A percentile compares a stretch with the other conserved stretches of the same genome.
Evolutionary conservation across 2,888 invertebrate genomes (phyloP).

Genomic region (Acrobasis repandana): DNA sequence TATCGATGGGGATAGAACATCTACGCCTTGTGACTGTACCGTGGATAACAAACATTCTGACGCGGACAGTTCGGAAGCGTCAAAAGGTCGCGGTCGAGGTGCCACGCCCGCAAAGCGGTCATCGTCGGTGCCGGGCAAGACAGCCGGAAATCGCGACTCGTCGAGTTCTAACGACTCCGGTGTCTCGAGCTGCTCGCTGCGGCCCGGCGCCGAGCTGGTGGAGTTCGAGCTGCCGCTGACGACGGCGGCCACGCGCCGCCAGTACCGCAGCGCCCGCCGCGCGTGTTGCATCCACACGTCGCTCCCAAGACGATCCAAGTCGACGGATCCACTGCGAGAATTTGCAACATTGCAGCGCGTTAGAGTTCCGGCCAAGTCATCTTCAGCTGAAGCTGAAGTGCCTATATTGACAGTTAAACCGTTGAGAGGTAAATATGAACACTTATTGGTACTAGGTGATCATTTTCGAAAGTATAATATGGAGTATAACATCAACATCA

Average conservation of each 20-base stretch:
- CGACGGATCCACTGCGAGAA: slow-evolving; percentile 85
- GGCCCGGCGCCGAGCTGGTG: slow-evolving; percentile 73
- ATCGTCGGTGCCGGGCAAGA: slow-evolving; percentile 85
- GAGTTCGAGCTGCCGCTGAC: slow-evolving; percentile 85
- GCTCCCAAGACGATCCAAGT: slow-evolving; percentile 86
- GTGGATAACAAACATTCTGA: slow-evolving; percentile 61
- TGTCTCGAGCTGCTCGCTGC: slow-evolving; percentile 86
- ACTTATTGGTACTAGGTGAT: neutral
- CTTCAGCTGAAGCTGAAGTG: slow-evolving; percentile 90
- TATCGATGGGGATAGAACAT: slow-evolving; percentile 50
- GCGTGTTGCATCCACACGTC: slow-evolving; percentile 65
- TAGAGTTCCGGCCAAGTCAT: slow-evolving; percentile 85
- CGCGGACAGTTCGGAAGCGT: slow-evolving; percentile 69
- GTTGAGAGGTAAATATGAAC: slow-evolving; percentile 55
- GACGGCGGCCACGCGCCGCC: slow-evolving; percentile 76
- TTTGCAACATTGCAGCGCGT: slow-evolving; percentile 82
- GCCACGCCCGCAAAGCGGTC: slow-evolving; percentile 41
- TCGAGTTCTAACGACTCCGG: slow-evolving; percentile 93
- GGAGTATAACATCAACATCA: neutral
- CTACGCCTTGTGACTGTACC: slow-evolving; percentile 62
- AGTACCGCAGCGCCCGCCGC: slow-evolving; percentile 82
- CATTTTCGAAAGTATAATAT: neutral
- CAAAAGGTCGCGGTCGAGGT: slow-evolving; percentile 43
- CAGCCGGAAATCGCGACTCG: slow-evolving; percentile 88
- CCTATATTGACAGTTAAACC: slow-evolving; percentile 85